A percentile compares a stretch with the other conserved stretches of the same genome.
Evolutionary conservation across 2,888 invertebrate genomes (phyloP).

Genomic region (Allolobophora icterica): DNA sequence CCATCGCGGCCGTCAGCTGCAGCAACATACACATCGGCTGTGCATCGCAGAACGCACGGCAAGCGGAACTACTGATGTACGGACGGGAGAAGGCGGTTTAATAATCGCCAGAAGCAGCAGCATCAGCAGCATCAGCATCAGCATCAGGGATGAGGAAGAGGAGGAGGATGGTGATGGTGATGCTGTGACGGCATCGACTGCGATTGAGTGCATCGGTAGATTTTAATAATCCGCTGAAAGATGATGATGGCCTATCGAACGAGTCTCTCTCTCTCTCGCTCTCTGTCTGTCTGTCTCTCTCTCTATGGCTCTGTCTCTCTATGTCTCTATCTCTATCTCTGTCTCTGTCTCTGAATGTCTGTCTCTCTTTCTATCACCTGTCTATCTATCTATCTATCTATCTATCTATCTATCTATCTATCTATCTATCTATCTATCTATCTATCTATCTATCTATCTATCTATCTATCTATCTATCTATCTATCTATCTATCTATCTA

Average conservation of each 20-base stretch:
- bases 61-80: slow-evolving; percentile 5
- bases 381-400: not conserved
- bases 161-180: not conserved
- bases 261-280: not conserved
- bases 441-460: not conserved
- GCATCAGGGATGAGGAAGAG: not conserved
- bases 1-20: not conserved
- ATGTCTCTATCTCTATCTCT: not conserved
- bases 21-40: not conserved
- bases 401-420: not conserved
- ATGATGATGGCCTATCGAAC: not conserved
- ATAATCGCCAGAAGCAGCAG: slow-evolving; percentile 9
- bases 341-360: too few species aligned
- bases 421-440: too few species aligned
- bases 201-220: not conserved
- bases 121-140: not conserved
- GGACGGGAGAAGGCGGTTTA: not conserved
- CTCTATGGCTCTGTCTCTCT: not conserved
- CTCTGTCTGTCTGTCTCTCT: not conserved
- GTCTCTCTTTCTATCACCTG: not conserved
- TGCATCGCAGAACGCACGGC: not conserved
- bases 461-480: too few species aligned
- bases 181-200: not conserved
- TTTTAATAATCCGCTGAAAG: slow-evolving; percentile 1
- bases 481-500: too few species aligned